These are phyloP conservation scores for Steinernema hermaphroditum DNA, from an alignment of 2,888 invertebrate species.

Conservation along the genomic window DNA sequence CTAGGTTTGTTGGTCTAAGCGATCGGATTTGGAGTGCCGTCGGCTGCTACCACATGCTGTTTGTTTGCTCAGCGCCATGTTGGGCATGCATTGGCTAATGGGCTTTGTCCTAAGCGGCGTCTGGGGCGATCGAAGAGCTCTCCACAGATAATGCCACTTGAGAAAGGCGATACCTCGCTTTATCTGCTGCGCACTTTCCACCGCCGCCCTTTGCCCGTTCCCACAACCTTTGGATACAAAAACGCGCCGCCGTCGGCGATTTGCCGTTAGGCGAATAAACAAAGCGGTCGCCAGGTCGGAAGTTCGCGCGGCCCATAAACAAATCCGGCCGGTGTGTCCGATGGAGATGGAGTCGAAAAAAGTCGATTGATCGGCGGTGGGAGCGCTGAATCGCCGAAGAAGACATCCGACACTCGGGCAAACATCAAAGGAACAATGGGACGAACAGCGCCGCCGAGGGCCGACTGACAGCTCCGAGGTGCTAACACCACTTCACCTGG, in stretches of 20 bases:
- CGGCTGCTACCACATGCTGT: slow-evolving; percentile 23
- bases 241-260: slow-evolving; percentile 16
- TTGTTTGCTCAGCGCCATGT: slow-evolving; percentile 24
- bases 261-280: slow-evolving; percentile 15
- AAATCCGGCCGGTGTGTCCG: slow-evolving; percentile 1
- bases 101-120: not conserved
- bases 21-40: not conserved
- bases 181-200: not conserved
- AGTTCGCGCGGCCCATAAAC: slow-evolving; percentile 22
- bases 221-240: slow-evolving; percentile 15
- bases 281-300: slow-evolving; percentile 2
- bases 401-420: slow-evolving; percentile 1
- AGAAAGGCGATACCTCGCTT: slow-evolving; percentile 9
- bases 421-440: slow-evolving; percentile 22
- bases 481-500: not conserved
- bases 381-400: not conserved
- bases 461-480: not conserved
- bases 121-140: not conserved
- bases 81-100: slow-evolving; percentile 5
- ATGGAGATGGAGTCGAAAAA: too few relatives aligned
- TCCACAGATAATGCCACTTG: slow-evolving; percentile 25
- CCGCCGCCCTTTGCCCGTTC: slow-evolving; percentile 6
- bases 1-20: slow-evolving; percentile 1
- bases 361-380: not conserved
- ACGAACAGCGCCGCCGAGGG: not conserved